These are phyloP conservation scores for Turdus rufiventris DNA, from an alignment of 2,113 vertebrate species.

Conservation along the genomic window DNA sequence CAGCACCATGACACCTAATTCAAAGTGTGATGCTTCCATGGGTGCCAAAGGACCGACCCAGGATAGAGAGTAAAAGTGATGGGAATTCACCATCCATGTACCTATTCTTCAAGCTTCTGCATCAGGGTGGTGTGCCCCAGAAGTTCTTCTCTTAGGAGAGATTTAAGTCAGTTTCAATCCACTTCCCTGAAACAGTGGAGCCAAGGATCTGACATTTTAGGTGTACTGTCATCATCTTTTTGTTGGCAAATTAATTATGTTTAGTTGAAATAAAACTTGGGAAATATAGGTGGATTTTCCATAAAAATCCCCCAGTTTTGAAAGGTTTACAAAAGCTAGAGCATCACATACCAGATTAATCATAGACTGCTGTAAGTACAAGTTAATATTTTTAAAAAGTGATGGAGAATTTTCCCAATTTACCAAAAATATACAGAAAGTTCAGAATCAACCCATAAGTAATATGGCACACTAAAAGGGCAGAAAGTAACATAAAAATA, in stretches of 20 bases:
- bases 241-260: background rate
- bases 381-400: background rate
- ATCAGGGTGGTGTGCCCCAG: background rate
- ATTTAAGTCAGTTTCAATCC: background rate
- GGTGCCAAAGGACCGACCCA: background rate
- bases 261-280: background rate
- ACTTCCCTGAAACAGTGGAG: background rate
- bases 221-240: background rate
- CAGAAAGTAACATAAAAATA: background rate
- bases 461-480: background rate
- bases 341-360: background rate
- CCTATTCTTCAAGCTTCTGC: background rate
- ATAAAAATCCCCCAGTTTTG: background rate
- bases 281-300: background rate
- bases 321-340: background rate
- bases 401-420: background rate
- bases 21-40: fast-evolving
- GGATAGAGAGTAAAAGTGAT: background rate
- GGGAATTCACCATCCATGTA: fast-evolving
- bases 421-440: background rate
- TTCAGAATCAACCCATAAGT: background rate
- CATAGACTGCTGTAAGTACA: background rate
- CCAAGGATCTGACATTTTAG: background rate
- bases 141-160: background rate
- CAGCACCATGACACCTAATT: fast-evolving